These are phyloP conservation scores for Stegastes partitus DNA, from an alignment of 2,113 vertebrate species.

Conservation along the genomic window DNA sequence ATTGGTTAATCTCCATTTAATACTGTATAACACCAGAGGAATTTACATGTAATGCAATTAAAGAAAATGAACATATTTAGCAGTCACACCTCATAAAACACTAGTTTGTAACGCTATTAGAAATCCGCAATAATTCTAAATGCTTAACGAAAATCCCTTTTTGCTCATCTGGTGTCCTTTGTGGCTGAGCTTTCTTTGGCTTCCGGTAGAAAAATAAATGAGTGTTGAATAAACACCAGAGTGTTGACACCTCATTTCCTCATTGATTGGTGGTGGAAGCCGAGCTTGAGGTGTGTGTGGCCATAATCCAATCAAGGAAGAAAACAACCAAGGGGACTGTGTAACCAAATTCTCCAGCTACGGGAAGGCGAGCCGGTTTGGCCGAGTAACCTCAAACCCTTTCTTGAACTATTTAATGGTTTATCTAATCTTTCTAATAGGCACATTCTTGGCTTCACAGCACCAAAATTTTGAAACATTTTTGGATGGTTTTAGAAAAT, in stretches of 20 bases:
- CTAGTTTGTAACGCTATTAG: slow-evolving; percentile 23
- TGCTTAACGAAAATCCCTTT: slow-evolving; percentile 46
- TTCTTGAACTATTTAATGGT: background rate
- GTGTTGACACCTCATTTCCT: slow-evolving; percentile 89
- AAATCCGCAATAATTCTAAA: slow-evolving; percentile 39
- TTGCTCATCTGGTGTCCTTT: slow-evolving; percentile 73
- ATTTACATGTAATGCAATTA: slow-evolving; percentile 29
- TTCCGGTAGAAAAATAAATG: slow-evolving; percentile 84
- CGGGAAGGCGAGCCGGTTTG: slow-evolving; percentile 30
- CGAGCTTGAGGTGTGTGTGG: slow-evolving; percentile 84
- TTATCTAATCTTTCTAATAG: background rate
- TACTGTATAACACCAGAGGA: slow-evolving; percentile 3
- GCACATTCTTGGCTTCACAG: background rate
- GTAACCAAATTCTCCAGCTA: slow-evolving; percentile 65
- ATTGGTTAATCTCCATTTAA: slow-evolving; percentile 34
- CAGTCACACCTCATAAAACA: background rate
- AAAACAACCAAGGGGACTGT: slow-evolving; percentile 78
- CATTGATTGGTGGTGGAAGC: slow-evolving; percentile 84
- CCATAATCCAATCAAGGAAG: slow-evolving; percentile 84
- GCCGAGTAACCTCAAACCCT: slow-evolving; percentile 12
- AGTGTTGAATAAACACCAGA: slow-evolving; percentile 83
- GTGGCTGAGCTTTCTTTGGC: slow-evolving; percentile 58
- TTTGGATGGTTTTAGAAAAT: slow-evolving; percentile 10
- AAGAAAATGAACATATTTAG: slow-evolving; percentile 27
- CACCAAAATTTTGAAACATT: background rate